phyloP scores from a whole-genome alignment of 2,888 invertebrate genomes.

The Gisinianus flammeolus region DNA sequence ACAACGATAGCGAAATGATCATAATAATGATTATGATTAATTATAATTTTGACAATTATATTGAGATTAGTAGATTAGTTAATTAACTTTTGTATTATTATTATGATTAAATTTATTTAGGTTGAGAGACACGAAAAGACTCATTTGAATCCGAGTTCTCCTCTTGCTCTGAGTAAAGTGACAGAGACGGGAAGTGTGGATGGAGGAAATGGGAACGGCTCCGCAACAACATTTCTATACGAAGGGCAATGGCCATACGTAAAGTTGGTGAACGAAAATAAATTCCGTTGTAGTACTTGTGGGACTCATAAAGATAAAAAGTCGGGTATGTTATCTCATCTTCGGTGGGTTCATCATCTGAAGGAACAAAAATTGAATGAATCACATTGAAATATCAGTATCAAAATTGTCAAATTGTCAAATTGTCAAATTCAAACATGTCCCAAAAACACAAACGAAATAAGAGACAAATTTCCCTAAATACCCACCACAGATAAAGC shows the following conservation, averaged over 20 bases:
- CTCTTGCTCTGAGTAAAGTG: neutral
- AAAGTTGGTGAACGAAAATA: neutral
- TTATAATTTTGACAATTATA: too few relatives aligned
- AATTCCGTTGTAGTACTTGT: neutral
- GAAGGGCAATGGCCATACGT: neutral
- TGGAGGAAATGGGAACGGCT: neutral
- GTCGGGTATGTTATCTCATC: neutral
- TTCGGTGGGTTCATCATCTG: neutral
- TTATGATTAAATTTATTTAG: neutral
- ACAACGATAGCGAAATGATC: too few relatives aligned
- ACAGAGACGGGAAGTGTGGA: neutral
- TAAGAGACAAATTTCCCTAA: too few relatives aligned
- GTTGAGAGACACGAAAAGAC: neutral
- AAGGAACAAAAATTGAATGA: neutral
- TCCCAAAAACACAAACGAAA: too few relatives aligned
- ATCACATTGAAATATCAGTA: neutral
- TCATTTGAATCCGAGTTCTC: neutral
- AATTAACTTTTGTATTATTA: neutral
- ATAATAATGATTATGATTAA: too few relatives aligned
- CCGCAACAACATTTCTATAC: neutral
- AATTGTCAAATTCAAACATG: too few relatives aligned
- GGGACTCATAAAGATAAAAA: conserved; percentile 1
- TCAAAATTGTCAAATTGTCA: too few relatives aligned
- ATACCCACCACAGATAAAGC: too few relatives aligned
- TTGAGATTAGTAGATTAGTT: too few relatives aligned